Evolutionary conservation across 2,797 vertebrate genomes (phyloP).

Genomic region (Otus scops): DNA sequence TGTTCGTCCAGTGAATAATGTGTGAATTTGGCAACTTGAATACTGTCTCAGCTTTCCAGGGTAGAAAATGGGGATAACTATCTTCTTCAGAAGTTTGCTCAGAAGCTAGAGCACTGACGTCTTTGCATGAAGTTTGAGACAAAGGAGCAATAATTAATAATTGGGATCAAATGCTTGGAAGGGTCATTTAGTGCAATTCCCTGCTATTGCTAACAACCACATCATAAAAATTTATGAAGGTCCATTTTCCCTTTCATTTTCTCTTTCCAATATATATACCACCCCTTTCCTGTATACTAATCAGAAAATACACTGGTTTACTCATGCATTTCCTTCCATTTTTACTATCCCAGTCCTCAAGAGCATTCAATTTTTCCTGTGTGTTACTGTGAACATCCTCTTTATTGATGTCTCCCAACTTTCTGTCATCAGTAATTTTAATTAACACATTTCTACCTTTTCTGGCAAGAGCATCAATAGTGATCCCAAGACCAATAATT

Average conservation of each 20-base stretch:
- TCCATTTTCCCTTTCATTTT: background rate
- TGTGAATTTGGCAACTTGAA: background rate
- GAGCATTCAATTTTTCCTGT: background rate
- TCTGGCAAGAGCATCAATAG: background rate
- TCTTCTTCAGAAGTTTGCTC: background rate
- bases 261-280: background rate
- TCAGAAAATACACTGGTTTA: background rate
- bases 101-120: background rate
- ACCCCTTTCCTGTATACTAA: background rate
- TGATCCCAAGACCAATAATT: background rate
- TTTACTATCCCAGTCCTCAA: background rate
- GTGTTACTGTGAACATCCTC: background rate
- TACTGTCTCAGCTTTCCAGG: background rate
- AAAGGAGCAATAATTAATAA: background rate
- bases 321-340: background rate
- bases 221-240: background rate
- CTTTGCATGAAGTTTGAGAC: background rate
- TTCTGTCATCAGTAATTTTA: conserved; percentile 9
- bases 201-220: background rate
- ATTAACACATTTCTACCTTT: background rate
- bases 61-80: background rate
- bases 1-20: background rate
- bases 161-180: background rate
- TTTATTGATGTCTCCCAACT: background rate
- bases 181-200: background rate